phyloP scores from a whole-genome alignment of 2,797 vertebrate species.

The Percopsis omiscomaycus region DNA sequence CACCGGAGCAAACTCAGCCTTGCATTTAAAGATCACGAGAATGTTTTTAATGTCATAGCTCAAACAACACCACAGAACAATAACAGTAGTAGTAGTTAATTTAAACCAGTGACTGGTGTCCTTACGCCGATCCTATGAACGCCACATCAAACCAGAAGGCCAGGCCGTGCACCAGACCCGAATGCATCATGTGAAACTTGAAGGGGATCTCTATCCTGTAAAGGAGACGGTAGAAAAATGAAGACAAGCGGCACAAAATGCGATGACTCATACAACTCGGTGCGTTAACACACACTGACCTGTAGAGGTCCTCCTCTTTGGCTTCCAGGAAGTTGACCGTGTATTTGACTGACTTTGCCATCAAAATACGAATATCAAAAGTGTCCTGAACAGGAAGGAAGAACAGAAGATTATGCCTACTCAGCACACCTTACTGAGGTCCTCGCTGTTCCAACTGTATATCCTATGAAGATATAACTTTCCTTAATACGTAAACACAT shows the following conservation, averaged over 20 bases:
- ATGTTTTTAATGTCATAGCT: no score
- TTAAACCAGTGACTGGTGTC: conserved; percentile 1
- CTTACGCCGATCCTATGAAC: conserved; percentile 93
- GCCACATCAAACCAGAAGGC: conserved; percentile 98
- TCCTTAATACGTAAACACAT: no score
- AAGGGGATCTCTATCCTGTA: conserved; percentile 97
- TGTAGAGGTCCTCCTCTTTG: conserved; percentile 96
- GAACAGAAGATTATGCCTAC: no score
- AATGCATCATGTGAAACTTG: conserved; percentile 98
- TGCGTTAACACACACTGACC: conserved; percentile 66
- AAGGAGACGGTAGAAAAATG: not conserved
- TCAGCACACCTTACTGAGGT: no score
- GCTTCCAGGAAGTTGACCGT: conserved; percentile 96
- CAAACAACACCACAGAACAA: no score
- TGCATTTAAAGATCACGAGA: no score
- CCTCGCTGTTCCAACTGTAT: no score
- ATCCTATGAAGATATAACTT: no score
- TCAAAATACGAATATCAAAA: conserved; percentile 94
- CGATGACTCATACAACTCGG: not conserved
- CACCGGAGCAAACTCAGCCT: no score
- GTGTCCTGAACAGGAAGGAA: conserved; percentile 81
- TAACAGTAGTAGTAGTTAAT: no score
- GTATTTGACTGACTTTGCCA: conserved; percentile 97
- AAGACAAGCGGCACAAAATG: not conserved
- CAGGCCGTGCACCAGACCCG: conserved; percentile 92